These are phyloP conservation scores for Drosophila aldrichi DNA, from an alignment of 2,888 invertebrate species.

Conservation along the genomic window DNA sequence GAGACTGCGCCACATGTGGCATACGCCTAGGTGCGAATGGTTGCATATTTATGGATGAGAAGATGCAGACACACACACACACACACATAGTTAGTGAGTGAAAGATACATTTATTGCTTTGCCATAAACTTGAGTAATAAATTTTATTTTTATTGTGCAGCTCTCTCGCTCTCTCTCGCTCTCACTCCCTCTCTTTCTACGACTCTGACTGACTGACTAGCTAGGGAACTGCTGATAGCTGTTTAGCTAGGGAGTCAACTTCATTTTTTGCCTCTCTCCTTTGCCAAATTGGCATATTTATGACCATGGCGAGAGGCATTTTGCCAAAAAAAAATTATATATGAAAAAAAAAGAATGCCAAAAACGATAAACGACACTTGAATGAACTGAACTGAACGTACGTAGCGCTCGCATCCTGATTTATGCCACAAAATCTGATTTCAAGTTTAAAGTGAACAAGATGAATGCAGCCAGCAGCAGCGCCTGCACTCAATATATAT, in stretches of 20 bases:
- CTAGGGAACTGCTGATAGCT: neutral
- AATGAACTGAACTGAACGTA: conserved; percentile 61
- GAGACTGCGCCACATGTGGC: conserved; percentile 61
- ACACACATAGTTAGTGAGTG: conserved; percentile 45
- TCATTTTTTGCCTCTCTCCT: neutral
- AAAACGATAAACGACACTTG: conserved; percentile 77
- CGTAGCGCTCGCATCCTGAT: conserved; percentile 28
- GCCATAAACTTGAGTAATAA: conserved; percentile 80
- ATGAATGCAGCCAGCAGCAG: conserved; percentile 6
- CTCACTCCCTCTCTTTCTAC: conserved; percentile 20
- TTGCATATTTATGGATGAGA: conserved; percentile 75
- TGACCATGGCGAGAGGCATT: conserved; percentile 62
- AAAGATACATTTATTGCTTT: conserved; percentile 78
- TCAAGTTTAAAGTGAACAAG: conserved; percentile 45
- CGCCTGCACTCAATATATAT: neutral
- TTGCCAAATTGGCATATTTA: conserved; percentile 77
- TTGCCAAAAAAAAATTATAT: conserved; percentile 45
- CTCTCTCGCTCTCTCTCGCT: conserved; percentile 35
- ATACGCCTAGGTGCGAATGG: conserved; percentile 70
- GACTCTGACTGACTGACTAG: conserved; percentile 31
- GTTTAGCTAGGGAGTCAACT: conserved; percentile 2
- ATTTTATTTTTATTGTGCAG: conserved; percentile 79
- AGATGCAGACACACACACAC: conserved; percentile 31
- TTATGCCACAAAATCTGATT: conserved; percentile 39
- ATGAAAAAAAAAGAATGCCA: conserved; percentile 42